Conservation (phyloP, 2,888 invertebrate species). For the Pteria penguin region DNA sequence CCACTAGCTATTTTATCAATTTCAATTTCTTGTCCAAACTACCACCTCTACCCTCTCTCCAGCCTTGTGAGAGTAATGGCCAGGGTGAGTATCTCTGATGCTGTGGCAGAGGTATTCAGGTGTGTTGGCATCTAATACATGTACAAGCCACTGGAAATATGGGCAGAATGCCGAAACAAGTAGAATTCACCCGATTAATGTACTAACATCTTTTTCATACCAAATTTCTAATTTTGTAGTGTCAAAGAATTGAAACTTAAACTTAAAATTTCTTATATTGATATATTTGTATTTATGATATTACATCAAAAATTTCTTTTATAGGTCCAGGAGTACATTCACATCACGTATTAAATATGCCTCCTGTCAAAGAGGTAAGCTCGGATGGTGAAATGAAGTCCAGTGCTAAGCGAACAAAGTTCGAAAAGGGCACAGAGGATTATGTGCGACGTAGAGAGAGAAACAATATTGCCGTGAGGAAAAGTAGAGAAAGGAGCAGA, state of each 20-base stretch:
- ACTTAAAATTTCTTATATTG: background rate
- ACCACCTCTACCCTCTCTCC: no score
- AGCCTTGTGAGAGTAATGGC: no score
- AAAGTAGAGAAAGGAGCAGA: conserved; percentile 97
- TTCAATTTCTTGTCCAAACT: no score
- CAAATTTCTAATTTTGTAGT: background rate
- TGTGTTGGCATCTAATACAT: no score
- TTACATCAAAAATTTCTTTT: background rate
- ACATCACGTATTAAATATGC: no score
- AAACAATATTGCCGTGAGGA: conserved; percentile 97
- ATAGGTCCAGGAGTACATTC: background rate
- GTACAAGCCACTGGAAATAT: no score
- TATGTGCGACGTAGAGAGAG: conserved; percentile 94
- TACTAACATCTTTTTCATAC: no score
- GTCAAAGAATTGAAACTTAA: background rate
- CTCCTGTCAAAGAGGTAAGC: conserved; percentile 52
- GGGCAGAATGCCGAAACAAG: no score
- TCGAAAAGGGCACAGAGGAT: conserved; percentile 86
- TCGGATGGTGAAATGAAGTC: conserved; percentile 43
- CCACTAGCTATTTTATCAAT: no score
- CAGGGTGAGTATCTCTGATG: no score
- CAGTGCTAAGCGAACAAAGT: conserved; percentile 40
- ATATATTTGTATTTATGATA: background rate
- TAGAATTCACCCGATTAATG: no score
- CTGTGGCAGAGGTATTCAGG: no score